phyloP scores from a whole-genome alignment of 2,113 vertebrate species.

The Microcebus ravelobensis region DNA sequence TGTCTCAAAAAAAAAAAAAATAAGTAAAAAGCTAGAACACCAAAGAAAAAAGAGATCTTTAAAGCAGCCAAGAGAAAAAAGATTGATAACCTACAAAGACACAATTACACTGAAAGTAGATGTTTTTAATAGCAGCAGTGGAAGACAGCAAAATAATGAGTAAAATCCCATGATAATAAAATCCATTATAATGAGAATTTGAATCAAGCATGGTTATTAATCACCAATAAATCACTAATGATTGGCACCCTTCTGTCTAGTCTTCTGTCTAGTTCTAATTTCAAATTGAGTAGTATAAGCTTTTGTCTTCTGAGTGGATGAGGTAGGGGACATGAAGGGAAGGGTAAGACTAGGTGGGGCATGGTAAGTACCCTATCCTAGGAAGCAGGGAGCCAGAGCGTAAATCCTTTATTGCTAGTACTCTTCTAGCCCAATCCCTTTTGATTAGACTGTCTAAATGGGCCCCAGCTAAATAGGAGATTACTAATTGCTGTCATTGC shows the following conservation, averaged over 20 bases:
- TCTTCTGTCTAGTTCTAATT: background rate
- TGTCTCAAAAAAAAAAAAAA: too few relatives aligned
- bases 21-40: background rate
- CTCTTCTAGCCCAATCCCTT: background rate
- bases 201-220: background rate
- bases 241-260: slow-evolving; percentile 15
- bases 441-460: background rate
- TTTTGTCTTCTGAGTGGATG: background rate
- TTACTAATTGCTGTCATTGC: background rate
- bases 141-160: background rate
- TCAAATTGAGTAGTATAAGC: background rate
- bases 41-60: slow-evolving; percentile 5
- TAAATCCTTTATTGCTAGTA: background rate
- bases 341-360: background rate
- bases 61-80: background rate
- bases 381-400: background rate
- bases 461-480: background rate
- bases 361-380: background rate
- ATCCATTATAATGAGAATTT: background rate
- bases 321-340: background rate
- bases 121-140: background rate
- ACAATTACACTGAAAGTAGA: background rate
- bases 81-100: background rate
- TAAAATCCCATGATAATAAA: background rate
- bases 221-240: background rate